Percentiles rank a stretch among this genome's conserved stretches.
phyloP scores from a whole-genome alignment of 1,140 invertebrate genomes.

The Sweltsa coloradensis region DNA sequence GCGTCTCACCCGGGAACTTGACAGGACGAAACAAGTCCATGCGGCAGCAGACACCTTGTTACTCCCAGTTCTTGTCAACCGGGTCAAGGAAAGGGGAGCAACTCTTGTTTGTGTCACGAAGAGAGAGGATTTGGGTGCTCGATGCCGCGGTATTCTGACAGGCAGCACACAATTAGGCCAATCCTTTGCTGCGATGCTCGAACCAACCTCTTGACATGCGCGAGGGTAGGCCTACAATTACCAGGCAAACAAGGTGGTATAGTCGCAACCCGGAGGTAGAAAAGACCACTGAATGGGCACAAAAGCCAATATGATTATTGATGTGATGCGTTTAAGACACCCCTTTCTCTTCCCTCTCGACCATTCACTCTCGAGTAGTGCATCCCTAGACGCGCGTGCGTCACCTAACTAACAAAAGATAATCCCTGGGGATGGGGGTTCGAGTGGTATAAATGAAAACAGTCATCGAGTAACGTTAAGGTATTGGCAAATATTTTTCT shows the following conservation, averaged over 20 bases:
- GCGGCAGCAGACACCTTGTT: constrained; percentile 1
- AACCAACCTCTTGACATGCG: too few relatives aligned
- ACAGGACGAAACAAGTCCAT: neutral
- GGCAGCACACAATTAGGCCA: constrained; percentile 14
- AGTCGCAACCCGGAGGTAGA: too few relatives aligned
- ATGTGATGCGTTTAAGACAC: too few relatives aligned
- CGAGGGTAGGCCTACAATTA: too few relatives aligned
- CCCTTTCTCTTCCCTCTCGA: too few relatives aligned
- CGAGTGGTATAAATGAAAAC: constrained; percentile 3
- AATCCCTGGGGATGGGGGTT: neutral
- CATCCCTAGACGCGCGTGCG: too few relatives aligned
- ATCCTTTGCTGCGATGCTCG: too few relatives aligned
- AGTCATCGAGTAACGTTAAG: neutral
- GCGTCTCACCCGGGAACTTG: neutral
- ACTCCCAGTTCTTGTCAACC: neutral
- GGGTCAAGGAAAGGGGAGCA: neutral
- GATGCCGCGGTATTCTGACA: neutral
- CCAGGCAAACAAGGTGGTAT: too few relatives aligned
- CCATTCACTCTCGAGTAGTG: too few relatives aligned
- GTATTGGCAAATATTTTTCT: constrained; percentile 7
- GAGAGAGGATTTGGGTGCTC: constrained; percentile 6
- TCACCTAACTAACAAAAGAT: too few relatives aligned
- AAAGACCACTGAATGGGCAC: too few relatives aligned
- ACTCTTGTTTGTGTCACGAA: constrained; percentile 4
- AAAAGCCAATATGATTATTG: too few relatives aligned